Evolutionary conservation across 1,140 invertebrate genomes (phyloP), one percentile per base, ranked within the genome.

Genomic region (Contarinia nasturtii): DNA sequence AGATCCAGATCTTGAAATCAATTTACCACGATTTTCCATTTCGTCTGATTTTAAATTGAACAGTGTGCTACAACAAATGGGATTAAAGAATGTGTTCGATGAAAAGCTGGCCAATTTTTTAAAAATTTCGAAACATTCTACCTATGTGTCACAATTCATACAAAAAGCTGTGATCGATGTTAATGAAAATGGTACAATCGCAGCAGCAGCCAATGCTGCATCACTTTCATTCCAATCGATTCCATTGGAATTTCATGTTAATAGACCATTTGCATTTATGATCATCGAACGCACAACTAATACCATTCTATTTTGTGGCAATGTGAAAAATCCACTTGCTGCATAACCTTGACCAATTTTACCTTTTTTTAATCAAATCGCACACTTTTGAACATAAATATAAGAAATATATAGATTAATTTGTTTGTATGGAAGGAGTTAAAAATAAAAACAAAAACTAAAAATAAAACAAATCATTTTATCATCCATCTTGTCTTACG

Each of bases 81-180:
- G 79, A 42, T 73, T 90, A 5, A 53, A 54, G 14, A 73, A 83
- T 50, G 55, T 87, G 22, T 90, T 90, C 59, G 63, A 71, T 50
- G 45, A 57, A n/a, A 47, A 52, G 0, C 59, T 51, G 20, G 75
- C 82, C 2, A 71, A 82, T 55, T 70, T 89, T 4, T 65, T 72
- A 8, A 70, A 72, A 17, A 75, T 86, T 33, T 63, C 73, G 1
- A 57, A 67, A 10, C 61, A 74, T 46, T 55, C 62, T 11, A 48
- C 75, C 44, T 79, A 55, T 66, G 66, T 71, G 52, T 80, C 56
- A 53, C 68, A 58, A 57, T 65, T 69, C 7, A 56, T 86, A 14
- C 86, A 89, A 55, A 83, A 84, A 57, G 79, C 82, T n/a, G 77
- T 76, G 53, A 82, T 91, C 54, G 77, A 85, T 54, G 79, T 90